phyloP scores from a whole-genome alignment of 2,797 vertebrate genomes.

The Bovichtus variegatus region DNA sequence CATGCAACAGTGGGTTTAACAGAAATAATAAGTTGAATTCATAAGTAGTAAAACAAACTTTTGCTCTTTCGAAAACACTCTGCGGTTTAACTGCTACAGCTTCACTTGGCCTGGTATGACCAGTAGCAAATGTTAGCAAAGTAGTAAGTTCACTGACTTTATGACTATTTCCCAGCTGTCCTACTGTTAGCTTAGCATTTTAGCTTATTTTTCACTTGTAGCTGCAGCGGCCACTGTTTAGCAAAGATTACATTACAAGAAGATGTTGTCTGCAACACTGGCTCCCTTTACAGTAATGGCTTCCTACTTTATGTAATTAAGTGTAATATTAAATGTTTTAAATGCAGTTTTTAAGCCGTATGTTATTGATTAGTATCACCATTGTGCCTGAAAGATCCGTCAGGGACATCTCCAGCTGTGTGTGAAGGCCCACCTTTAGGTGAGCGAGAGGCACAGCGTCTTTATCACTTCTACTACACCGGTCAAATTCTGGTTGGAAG shows the following conservation, averaged over 20 bases:
- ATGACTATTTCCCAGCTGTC: not conserved
- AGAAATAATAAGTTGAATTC: not conserved
- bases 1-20: not conserved
- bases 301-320: not conserved
- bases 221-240: too few relatives aligned
- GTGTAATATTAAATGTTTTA: too few relatives aligned
- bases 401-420: not conserved
- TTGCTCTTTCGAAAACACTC: too few relatives aligned
- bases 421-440: not conserved
- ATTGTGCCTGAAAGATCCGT: too few relatives aligned
- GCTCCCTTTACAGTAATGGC: not conserved
- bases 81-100: too few relatives aligned
- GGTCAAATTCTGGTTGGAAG: slow-evolving; percentile 14
- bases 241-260: not conserved
- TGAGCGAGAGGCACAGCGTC: not conserved
- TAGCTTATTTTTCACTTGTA: too few relatives aligned
- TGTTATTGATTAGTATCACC: too few relatives aligned
- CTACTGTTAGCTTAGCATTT: not conserved
- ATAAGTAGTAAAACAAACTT: not conserved
- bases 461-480: not conserved
- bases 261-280: not conserved
- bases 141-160: not conserved
- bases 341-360: not conserved
- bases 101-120: not conserved
- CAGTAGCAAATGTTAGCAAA: not conserved